A percentile compares a stretch with the other conserved stretches of the same genome.
phyloP scores from a whole-genome alignment of 2,888 invertebrate species.

The Drosophila demipolita region DNA sequence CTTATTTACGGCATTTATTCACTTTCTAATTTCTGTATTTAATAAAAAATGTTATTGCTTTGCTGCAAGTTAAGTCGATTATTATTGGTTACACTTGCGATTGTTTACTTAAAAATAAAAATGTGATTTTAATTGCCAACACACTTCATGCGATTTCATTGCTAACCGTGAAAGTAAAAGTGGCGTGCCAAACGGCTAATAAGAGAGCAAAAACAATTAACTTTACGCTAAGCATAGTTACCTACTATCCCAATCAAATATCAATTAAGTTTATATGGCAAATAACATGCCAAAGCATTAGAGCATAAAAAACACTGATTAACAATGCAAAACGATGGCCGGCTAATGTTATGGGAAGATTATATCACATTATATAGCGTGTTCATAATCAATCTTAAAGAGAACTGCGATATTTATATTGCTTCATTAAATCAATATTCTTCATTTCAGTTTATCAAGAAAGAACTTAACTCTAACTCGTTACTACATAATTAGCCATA shows the following conservation, averaged over 20 bases:
- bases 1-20: slow-evolving; percentile 36
- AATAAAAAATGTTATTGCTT: slow-evolving; percentile 32
- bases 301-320: background rate
- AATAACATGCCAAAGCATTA: slow-evolving; percentile 7
- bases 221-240: slow-evolving; percentile 3
- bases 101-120: slow-evolving; percentile 15
- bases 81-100: slow-evolving; percentile 33
- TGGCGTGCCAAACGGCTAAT: slow-evolving; percentile 57
- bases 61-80: slow-evolving; percentile 23
- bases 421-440: background rate
- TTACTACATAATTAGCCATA: background rate
- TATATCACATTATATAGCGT: slow-evolving; percentile 40
- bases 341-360: slow-evolving; percentile 5
- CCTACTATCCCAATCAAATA: slow-evolving; percentile 29
- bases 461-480: background rate
- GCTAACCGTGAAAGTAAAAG: slow-evolving; percentile 67
- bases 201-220: slow-evolving; percentile 24
- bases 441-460: background rate
- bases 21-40: slow-evolving; percentile 66
- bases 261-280: slow-evolving; percentile 10
- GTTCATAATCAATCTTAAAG: background rate
- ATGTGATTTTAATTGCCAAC: slow-evolving; percentile 28
- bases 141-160: slow-evolving; percentile 41
- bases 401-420: background rate
- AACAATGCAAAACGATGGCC: background rate